These are phyloP conservation scores for Epinephelus awoara DNA, from an alignment of 2,797 vertebrate species.

Conservation along the genomic window DNA sequence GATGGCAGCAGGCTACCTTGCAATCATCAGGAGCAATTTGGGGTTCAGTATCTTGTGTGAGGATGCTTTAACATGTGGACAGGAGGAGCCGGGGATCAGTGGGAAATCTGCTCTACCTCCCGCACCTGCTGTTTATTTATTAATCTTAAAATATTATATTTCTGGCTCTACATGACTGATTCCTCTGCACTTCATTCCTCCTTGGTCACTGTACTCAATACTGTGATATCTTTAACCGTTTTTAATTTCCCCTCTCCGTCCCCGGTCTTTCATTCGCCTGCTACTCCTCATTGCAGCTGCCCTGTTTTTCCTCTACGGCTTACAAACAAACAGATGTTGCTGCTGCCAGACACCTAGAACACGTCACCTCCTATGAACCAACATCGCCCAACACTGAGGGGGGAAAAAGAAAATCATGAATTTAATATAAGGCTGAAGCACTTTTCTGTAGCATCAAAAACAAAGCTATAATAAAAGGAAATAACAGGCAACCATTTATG, in stretches of 20 bases:
- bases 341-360: constrained; percentile 34
- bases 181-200: background rate
- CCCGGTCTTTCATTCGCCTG: background rate
- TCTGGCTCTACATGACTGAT: background rate
- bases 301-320: constrained; percentile 12
- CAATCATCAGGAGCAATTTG: too few species aligned
- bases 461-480: constrained; percentile 15
- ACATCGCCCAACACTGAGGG: constrained; percentile 1
- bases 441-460: constrained; percentile 28
- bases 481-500: constrained; percentile 27
- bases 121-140: too few species aligned
- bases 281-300: constrained; percentile 9
- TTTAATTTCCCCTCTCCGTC: constrained; percentile 12
- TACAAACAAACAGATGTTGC: constrained; percentile 36
- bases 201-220: background rate
- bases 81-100: too few species aligned
- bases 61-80: too few species aligned
- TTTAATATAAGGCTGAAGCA: constrained; percentile 14
- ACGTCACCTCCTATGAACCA: constrained; percentile 37
- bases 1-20: too few species aligned
- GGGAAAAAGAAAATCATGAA: constrained; percentile 4
- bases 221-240: constrained; percentile 2
- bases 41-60: too few species aligned
- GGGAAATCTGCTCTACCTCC: too few species aligned
- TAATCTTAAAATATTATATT: too few species aligned